phyloP scores from a whole-genome alignment of 2,797 vertebrate genomes.

The Meriones psammophilus region DNA sequence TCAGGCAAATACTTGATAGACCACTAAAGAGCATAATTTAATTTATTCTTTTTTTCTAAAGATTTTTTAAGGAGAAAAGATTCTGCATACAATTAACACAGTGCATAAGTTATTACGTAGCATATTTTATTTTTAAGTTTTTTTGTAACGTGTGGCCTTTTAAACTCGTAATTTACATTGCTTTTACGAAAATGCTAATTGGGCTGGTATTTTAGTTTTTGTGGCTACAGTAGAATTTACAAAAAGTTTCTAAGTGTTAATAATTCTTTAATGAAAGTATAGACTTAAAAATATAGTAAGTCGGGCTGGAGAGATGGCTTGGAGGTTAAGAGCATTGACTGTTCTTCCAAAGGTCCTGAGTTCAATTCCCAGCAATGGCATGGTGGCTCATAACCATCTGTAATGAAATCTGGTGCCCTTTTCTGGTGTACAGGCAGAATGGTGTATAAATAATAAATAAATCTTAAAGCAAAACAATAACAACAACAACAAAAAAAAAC shows the following conservation, averaged over 20 bases:
- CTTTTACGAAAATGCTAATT: not conserved
- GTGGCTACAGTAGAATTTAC: not conserved
- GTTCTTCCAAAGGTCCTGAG: no score
- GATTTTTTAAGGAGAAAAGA: slow-evolving; percentile 42
- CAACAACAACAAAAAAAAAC: no score
- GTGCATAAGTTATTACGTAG: not conserved
- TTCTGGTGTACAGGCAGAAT: no score
- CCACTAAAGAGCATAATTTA: slow-evolving; percentile 23
- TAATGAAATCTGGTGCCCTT: no score
- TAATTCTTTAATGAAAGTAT: slow-evolving; percentile 1
- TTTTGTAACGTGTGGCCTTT: not conserved
- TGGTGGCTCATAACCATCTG: no score
- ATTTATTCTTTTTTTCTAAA: slow-evolving; percentile 36
- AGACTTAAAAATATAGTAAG: not conserved
- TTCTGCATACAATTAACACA: not conserved
- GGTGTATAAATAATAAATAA: no score
- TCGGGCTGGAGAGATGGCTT: no score
- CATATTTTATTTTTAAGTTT: slow-evolving; percentile 57
- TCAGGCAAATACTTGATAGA: slow-evolving; percentile 42
- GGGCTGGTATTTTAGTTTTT: slow-evolving; percentile 28
- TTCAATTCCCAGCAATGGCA: no score
- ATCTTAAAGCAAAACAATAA: no score
- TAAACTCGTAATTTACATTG: slow-evolving; percentile 40
- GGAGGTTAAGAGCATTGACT: no score
- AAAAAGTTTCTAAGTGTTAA: slow-evolving; percentile 13